Conservation (phyloP, 2,113 vertebrate genomes). For the Sebastes fasciatus region DNA sequence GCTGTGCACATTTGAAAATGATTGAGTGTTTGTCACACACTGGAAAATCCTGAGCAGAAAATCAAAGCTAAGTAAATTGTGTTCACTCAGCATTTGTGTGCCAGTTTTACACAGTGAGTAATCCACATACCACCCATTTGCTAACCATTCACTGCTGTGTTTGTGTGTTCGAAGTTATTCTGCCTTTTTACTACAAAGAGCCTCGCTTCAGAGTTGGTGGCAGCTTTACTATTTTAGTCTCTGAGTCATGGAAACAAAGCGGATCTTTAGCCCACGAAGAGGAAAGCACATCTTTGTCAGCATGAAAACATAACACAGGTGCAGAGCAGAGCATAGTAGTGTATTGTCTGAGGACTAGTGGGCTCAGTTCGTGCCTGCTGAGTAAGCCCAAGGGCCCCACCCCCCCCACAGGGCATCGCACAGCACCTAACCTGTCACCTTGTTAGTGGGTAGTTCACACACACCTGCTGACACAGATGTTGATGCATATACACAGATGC, state of each 20-base stretch:
- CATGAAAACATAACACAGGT: conserved; percentile 72
- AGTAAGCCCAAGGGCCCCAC: conserved; percentile 14
- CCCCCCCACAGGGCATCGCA: neutral
- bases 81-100: conserved; percentile 40
- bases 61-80: conserved; percentile 25
- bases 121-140: conserved; percentile 39
- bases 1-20: neutral
- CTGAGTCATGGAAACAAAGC: conserved; percentile 74
- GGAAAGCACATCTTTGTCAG: conserved; percentile 67
- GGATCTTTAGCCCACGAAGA: conserved; percentile 54
- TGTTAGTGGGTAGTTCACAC: conserved; percentile 34
- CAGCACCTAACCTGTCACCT: conserved; percentile 34
- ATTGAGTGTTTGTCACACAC: conserved; percentile 23
- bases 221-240: conserved; percentile 63
- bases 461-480: conserved; percentile 35
- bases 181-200: conserved; percentile 58
- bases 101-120: conserved; percentile 44
- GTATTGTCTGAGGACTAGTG: conserved; percentile 56
- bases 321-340: conserved; percentile 60
- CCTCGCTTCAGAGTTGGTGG: conserved; percentile 52
- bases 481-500: conserved; percentile 29
- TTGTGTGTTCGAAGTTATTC: conserved; percentile 52
- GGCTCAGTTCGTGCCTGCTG: conserved; percentile 5
- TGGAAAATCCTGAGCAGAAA: conserved; percentile 23
- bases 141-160: conserved; percentile 52